phyloP scores from a whole-genome alignment of 30 jellyfish, hydroid and myxozoan genomes.

The Haliclystus octoradiatus region DNA sequence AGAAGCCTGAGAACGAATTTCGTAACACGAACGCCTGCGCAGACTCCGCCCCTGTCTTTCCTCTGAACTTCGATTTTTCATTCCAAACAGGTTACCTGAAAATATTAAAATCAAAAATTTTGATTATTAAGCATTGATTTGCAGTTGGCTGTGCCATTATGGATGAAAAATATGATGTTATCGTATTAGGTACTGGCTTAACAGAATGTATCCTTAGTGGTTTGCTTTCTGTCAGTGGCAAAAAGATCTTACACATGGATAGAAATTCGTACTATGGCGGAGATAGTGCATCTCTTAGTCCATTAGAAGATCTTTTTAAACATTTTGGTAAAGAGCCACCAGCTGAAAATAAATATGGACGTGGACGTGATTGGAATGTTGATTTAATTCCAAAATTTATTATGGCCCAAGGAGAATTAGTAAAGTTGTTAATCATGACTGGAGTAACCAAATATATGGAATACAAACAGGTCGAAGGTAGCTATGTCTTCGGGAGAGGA shows the following conservation, averaged over 20 bases:
- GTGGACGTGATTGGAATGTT: slow-evolving; percentile 97
- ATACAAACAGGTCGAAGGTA: slow-evolving; percentile 94
- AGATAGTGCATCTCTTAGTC: slow-evolving; percentile 94
- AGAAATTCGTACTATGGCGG: slow-evolving; percentile 97
- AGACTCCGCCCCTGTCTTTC: not conserved
- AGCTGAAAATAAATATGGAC: slow-evolving; percentile 79
- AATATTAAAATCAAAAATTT: not conserved
- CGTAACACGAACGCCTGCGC: not conserved
- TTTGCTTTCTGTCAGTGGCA: slow-evolving; percentile 87
- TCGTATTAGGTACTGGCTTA: slow-evolving; percentile 97
- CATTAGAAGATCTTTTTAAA: slow-evolving; percentile 77
- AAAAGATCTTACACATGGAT: slow-evolving; percentile 97
- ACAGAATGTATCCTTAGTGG: slow-evolving; percentile 98
- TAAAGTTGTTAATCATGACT: slow-evolving; percentile 68
- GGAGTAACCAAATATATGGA: slow-evolving; percentile 96
- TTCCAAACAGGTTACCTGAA: not conserved
- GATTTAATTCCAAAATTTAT: slow-evolving; percentile 91
- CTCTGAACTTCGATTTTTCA: not conserved
- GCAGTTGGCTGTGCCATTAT: slow-evolving; percentile 12
- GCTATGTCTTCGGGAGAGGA: slow-evolving; percentile 81
- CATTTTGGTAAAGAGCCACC: slow-evolving; percentile 43
- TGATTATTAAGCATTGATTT: not conserved
- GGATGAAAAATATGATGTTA: slow-evolving; percentile 97
- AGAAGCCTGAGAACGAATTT: too few species aligned
- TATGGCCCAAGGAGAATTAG: slow-evolving; percentile 96